Evolutionary conservation across 2,888 invertebrate genomes (phyloP), one percentile per base, ranked within the genome.

Genomic region (Oscheius sp.): DNA sequence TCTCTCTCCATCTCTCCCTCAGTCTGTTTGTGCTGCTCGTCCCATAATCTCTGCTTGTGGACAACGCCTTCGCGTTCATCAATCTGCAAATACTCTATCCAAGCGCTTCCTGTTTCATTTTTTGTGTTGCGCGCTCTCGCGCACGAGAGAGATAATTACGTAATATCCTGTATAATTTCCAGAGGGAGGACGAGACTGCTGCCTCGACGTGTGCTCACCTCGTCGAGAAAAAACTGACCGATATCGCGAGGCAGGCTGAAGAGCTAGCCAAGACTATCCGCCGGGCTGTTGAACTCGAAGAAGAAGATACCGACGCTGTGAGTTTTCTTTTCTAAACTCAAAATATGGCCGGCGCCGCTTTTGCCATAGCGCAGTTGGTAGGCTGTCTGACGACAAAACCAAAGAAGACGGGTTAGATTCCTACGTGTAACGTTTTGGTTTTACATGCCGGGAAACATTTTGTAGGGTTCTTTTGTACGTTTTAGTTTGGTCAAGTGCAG

Each of bases 181-280:
- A 50, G 65, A 32, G 10, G 65, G 63, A 63, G 50, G 51, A 48
- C 50, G 35, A 55, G 68, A 32, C 29, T 21, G 29, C 21, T 29
- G 55, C 21, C 47, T 21, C 48, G 2, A 50, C 58, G 47, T 70
- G 70, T 58, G 70, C 70, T 47, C 70, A 70, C 58, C 32, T 70
- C 29, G 70, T 74, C 11, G 74, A 74, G 55, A n/a, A 58, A 58
- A 74, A 74, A 47, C 59, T 74, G 37, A 68, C 53, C 47, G 74
- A 74, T n/a, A 68, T 74, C 66, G 74, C 74, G 3, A 51, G 48
- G 50, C 74, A 74, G 29, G 74, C 74, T 35, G 66, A 74, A 29
- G 59, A 68, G 47, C 58, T 74, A 7, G 74, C 74, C 21, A 58
- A 59, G 35, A 47, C 66, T 11, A 68, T 74, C 13, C 57, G 68